Evolutionary conservation across 2,113 vertebrate species (phyloP).

Genomic region (Bolborhynchus lineola): DNA sequence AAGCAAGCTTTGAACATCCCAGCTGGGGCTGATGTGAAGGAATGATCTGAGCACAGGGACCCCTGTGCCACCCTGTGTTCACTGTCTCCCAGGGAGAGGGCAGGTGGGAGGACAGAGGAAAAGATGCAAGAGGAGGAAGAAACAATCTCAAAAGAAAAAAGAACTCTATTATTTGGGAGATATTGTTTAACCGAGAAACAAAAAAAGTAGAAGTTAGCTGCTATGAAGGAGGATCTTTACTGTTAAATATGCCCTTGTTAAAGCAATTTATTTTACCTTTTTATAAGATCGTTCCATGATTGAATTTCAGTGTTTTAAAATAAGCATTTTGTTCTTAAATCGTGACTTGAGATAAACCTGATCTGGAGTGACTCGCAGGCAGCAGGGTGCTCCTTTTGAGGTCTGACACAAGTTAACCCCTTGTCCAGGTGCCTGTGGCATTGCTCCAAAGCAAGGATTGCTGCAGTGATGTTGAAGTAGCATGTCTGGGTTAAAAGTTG

Average conservation of each 20-base stretch:
- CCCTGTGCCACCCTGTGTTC: background rate
- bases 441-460: background rate
- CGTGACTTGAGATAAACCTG: background rate
- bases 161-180: background rate
- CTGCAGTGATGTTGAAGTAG: background rate
- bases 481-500: background rate
- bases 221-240: background rate
- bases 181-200: background rate
- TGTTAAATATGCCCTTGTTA: background rate
- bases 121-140: background rate
- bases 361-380: background rate
- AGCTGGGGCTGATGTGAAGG: background rate
- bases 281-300: background rate
- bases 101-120: background rate
- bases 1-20: background rate
- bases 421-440: fast-evolving
- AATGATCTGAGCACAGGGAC: background rate
- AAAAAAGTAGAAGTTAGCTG: background rate
- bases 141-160: background rate
- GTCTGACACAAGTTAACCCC: background rate
- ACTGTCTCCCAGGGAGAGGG: background rate
- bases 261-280: background rate
- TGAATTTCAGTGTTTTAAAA: background rate
- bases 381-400: background rate
- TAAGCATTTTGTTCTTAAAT: background rate